These are phyloP conservation scores for Spheniscus humboldti DNA, from an alignment of 2,797 vertebrate species.

Conservation along the genomic window DNA sequence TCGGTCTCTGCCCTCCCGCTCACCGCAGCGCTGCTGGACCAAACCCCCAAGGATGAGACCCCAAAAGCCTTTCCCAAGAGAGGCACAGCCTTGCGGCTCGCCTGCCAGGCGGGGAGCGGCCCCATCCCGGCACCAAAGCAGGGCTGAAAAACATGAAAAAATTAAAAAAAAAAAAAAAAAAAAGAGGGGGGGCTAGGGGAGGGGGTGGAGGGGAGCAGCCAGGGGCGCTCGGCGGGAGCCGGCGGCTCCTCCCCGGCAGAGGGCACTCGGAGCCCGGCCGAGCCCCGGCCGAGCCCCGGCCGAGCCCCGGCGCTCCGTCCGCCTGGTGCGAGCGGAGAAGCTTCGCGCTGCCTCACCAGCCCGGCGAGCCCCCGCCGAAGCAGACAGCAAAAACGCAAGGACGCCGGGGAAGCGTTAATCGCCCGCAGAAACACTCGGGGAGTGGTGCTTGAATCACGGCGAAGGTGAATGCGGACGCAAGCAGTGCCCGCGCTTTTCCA, in stretches of 20 bases:
- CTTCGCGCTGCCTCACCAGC: no score
- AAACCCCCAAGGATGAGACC: not conserved
- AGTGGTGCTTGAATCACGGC: not conserved
- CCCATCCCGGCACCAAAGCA: not conserved
- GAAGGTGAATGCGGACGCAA: not conserved
- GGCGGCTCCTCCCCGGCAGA: slow-evolving; percentile 54
- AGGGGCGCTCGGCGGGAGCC: not conserved
- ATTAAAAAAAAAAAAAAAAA: accelerated
- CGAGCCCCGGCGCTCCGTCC: not conserved
- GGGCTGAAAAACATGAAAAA: not conserved
- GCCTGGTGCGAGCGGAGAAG: not conserved
- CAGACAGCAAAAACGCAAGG: accelerated
- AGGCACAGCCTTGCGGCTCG: no score
- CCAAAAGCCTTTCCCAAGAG: not conserved
- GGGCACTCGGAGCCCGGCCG: slow-evolving; percentile 60
- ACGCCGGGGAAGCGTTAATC: not conserved
- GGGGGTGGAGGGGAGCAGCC: not conserved
- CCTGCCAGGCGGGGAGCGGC: not conserved
- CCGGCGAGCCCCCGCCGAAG: not conserved
- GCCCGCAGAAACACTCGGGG: no score
- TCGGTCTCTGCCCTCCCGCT: not conserved
- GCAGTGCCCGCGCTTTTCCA: not conserved
- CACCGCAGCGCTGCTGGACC: not conserved
- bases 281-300: not conserved
- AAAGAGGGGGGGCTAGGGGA: not conserved